These are phyloP conservation scores for Paedocypris sp. DNA, from an alignment of 2,113 vertebrate species.

Conservation along the genomic window DNA sequence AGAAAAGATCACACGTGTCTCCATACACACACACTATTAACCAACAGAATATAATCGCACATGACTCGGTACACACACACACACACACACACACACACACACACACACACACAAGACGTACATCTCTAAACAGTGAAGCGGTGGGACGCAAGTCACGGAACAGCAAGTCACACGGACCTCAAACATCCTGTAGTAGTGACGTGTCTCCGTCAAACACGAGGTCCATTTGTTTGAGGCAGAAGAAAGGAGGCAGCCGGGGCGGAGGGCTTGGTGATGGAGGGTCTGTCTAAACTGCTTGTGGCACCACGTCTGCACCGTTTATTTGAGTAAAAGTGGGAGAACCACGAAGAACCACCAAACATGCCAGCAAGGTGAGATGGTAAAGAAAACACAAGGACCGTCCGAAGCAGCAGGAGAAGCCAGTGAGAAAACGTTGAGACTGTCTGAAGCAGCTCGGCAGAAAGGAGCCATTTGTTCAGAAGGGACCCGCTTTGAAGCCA, in stretches of 20 bases:
- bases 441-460: slow-evolving; percentile 41
- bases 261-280: slow-evolving; percentile 15
- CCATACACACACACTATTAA: no score
- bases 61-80: no score
- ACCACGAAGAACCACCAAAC: no score
- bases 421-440: slow-evolving; percentile 39
- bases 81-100: no score
- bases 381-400: slow-evolving; percentile 25
- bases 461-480: slow-evolving; percentile 48
- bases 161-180: neutral
- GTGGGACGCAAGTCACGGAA: no score
- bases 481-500: slow-evolving; percentile 40
- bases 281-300: slow-evolving; percentile 17
- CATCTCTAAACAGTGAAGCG: no score
- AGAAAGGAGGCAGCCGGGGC: slow-evolving; percentile 18
- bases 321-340: slow-evolving; percentile 9
- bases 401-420: slow-evolving; percentile 41
- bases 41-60: no score
- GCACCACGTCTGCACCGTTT: slow-evolving; percentile 8
- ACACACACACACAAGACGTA: no score
- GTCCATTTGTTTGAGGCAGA: slow-evolving; percentile 16
- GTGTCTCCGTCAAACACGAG: slow-evolving; percentile 16
- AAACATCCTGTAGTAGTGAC: neutral
- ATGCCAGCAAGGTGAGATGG: neutral
- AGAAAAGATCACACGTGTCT: no score